Evolutionary conservation across 2,113 vertebrate species (phyloP).

Genomic region (Sarotherodon lohbergeri): DNA sequence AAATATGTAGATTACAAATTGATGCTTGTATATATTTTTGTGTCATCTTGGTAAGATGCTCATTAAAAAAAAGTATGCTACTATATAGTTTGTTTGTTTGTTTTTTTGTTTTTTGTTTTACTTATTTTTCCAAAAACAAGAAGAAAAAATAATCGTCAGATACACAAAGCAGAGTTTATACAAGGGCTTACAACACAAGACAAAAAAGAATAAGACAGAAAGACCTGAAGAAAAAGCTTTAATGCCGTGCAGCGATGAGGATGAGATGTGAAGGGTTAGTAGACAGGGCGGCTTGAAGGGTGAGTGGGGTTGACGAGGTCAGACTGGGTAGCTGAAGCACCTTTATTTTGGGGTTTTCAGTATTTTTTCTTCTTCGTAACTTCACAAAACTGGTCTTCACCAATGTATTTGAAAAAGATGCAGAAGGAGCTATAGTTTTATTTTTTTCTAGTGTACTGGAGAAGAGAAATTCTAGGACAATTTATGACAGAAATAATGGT

Average conservation of each 20-base stretch:
- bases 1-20: background rate
- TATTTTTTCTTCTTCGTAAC: background rate
- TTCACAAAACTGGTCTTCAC: background rate
- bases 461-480: background rate
- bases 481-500: background rate
- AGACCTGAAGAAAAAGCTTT: background rate
- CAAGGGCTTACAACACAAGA: background rate
- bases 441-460: background rate
- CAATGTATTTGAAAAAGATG: background rate
- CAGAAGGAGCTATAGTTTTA: background rate
- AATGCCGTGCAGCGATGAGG: background rate
- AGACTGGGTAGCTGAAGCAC: background rate
- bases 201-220: background rate
- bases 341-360: background rate
- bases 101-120: background rate
- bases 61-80: background rate
- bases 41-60: background rate
- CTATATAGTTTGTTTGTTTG: background rate
- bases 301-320: conserved; percentile 2
- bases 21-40: background rate
- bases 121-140: background rate
- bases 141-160: background rate
- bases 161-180: background rate
- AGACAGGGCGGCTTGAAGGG: background rate
- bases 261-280: conserved; percentile 9